Evolutionary conservation across 2,113 vertebrate species (phyloP).

Genomic region (Lophotis ruficrista): DNA sequence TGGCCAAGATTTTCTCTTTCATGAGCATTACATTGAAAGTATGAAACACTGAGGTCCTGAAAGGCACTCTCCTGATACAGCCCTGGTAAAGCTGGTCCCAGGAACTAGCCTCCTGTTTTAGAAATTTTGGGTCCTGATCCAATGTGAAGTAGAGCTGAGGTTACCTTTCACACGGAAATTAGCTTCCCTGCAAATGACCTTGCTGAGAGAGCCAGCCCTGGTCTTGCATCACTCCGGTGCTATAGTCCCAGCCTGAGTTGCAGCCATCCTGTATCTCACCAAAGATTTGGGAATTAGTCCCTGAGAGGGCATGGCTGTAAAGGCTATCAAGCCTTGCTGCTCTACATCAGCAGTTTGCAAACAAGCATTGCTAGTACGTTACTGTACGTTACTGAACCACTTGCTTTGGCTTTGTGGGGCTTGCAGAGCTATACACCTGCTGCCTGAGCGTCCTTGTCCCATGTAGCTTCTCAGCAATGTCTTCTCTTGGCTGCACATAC

Average conservation of each 20-base stretch:
- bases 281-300: not conserved
- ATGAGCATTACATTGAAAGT: not conserved
- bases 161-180: not conserved
- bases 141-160: not conserved
- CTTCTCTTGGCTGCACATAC: not conserved
- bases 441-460: not conserved
- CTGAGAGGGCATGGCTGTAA: not conserved
- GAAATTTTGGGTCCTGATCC: not conserved
- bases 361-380: not conserved
- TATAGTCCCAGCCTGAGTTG: not conserved
- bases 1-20: not conserved
- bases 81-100: not conserved
- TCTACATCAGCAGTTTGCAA: not conserved
- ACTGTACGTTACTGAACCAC: not conserved
- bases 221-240: accelerated
- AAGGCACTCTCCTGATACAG: not conserved
- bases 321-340: not conserved
- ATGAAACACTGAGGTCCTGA: not conserved
- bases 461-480: not conserved
- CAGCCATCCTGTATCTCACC: not conserved
- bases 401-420: not conserved
- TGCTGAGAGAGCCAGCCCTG: not conserved
- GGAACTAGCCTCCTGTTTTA: not conserved
- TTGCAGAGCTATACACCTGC: not conserved
- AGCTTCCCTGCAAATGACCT: not conserved